A percentile compares a stretch with the other conserved stretches of the same genome.
These are phyloP conservation scores for Blastobasis lacticolella DNA, from an alignment of 2,888 invertebrate genomes.

Conservation along the genomic window DNA sequence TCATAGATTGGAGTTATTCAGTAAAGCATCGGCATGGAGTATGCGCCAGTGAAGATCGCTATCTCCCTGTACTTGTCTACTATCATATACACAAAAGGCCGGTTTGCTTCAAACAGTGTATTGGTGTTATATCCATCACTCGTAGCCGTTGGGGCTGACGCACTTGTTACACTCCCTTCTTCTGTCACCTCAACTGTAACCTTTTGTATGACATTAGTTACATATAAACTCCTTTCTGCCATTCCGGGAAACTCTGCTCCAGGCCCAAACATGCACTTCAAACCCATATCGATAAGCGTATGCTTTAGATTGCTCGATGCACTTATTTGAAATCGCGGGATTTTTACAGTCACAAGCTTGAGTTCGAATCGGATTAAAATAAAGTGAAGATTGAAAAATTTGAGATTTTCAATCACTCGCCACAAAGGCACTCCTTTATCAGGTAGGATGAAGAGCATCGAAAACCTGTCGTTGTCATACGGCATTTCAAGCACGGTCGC, in stretches of 20 bases:
- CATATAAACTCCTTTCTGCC: constrained; percentile 32
- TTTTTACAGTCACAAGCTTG: constrained; percentile 40
- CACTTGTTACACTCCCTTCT: constrained; percentile 45
- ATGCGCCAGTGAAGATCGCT: constrained; percentile 52
- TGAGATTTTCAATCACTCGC: constrained; percentile 64
- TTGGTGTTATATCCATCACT: constrained; percentile 26
- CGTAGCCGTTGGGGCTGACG: constrained; percentile 20
- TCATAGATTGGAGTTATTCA: too few relatives aligned
- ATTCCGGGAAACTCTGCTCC: constrained; percentile 38
- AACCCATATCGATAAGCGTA: constrained; percentile 50
- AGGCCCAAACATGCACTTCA: constrained; percentile 42
- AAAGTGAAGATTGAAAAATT: constrained; percentile 39
- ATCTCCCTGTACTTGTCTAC: constrained; percentile 39
- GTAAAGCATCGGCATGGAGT: constrained; percentile 47
- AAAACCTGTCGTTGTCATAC: constrained; percentile 55
- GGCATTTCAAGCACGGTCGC: constrained; percentile 50
- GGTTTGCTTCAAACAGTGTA: constrained; percentile 36
- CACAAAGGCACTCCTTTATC: constrained; percentile 45
- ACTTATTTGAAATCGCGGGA: constrained; percentile 75
- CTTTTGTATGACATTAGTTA: constrained; percentile 55
- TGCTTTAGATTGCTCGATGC: constrained; percentile 67
- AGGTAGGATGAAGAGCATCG: constrained; percentile 79
- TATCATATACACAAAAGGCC: constrained; percentile 56
- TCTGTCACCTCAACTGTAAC: constrained; percentile 55
- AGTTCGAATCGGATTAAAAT: constrained; percentile 39